Base-by-base conservation (phyloP, 1,140 invertebrate species). In the Drosophila sproati region DNA sequence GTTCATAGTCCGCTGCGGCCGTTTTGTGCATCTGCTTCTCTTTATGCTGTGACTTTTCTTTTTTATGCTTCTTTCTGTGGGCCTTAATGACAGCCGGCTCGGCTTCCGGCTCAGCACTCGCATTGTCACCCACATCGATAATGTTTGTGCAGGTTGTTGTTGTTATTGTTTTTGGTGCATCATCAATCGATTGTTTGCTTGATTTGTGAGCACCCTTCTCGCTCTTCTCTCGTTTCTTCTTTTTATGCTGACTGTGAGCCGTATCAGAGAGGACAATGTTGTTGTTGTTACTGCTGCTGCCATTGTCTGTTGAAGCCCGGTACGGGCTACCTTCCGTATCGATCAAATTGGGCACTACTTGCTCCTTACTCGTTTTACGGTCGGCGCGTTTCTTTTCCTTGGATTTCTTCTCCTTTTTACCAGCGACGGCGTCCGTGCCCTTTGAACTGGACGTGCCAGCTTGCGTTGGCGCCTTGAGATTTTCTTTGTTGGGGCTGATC, bases 1-100 rank as follows among this genome's bases (percentile, higher is more conserved):
- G 96, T 91, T 96, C 96, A 80, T 96, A 96, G 37, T 94, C 95
- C 37, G 35, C 43, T 43, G 66, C 50, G 8, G 72, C 32, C n/a
- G 61, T 61, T 45, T 69, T 73, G 10, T 67, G 64, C 43, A 48
- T 55, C 43, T 64, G 60, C 67, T 82, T 87, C 50, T 87, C 72
- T 59, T 72, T 88, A 20, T 71, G 76, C 12, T 82, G 76, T 0
- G 82, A 73, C 56, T 83, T 88, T 37, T 81, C 89, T 67, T 74
- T 92, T 92, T 78, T 91, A 80, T 87, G 92, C 82, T 78, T 83
- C 73, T 75, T 78, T 73, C 77, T 93, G 70, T 93, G 91, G 56
- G 66, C 56, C 69, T 87, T 86, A 55, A 31, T 29, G 73, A 50
- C 10, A 7, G 50, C 32, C 4, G 51, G 37, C 8, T 56, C 52